Base-by-base conservation (phyloP, 2,113 vertebrate species). In the Paedocypris sp. region DNA sequence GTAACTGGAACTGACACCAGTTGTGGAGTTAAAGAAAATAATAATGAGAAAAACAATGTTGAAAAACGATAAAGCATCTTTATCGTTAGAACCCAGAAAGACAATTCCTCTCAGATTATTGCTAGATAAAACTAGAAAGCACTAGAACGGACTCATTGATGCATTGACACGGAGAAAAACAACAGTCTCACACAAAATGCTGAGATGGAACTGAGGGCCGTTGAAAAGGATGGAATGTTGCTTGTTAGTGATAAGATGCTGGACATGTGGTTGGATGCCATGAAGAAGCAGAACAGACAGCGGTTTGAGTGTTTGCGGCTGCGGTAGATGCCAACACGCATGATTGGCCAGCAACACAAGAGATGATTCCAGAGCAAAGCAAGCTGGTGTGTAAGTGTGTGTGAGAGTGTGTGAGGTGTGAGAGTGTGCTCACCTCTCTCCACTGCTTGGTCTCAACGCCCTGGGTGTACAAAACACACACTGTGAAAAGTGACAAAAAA, bases 401-500 rank as follows among this genome's bases (percentile, higher is more conserved):
- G 43, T 49, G 41, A 48, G 45, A 51, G 25, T 53, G 7, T 41
- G 22, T 15, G 15, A 16, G n/a, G 10, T 28, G 25, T 48, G 32
- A 64, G 18, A 49, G 47, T 64, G 12, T 10, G 12, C 85, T 79
- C 78, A 93, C 92, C 91, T 96, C 93, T 73, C 84, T 76, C 93
- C 93, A 96, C 61, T 95, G 91, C 70, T 91, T 89, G 71, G 87
- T 90, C 77, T 93, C 91, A 32, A 91, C 85, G 12, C 87, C 87
- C 77, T 96, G 92, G 1, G 88, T 91, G 66, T 96, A 95, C 54
- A 95, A 88, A 57, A 94, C 92, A 2, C 92, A 96, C 31, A 96
- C 92, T 96, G 81, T 31, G 3, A 62, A 61, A 25, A 69, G 53
- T 18, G 73, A 54, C 38, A 23, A 61, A 19, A 6, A 5, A 10